Evolutionary conservation across 2,888 invertebrate genomes (phyloP).

Genomic region (Ochlodes sylvanus): DNA sequence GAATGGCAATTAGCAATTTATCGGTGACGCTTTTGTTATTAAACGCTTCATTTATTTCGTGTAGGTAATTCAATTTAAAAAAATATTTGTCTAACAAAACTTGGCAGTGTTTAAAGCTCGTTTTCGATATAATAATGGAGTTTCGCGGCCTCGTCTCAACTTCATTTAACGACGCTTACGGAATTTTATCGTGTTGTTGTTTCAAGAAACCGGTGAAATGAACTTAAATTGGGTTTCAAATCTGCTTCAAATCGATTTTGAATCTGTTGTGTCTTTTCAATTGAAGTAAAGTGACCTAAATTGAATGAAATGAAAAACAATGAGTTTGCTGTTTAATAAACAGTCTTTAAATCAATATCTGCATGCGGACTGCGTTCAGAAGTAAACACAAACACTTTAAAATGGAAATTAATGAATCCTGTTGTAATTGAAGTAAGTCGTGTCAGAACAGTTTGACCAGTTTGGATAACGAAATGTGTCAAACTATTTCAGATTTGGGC

Average conservation of each 20-base stretch:
- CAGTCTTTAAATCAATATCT: no score
- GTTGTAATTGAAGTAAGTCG: no score
- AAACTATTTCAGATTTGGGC: no score
- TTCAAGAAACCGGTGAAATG: slow-evolving; percentile 11
- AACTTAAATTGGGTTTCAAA: slow-evolving; percentile 8
- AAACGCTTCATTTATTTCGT: no score
- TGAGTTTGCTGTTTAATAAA: no score
- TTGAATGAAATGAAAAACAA: background rate
- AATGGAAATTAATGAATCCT: no score
- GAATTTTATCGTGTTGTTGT: slow-evolving; percentile 9
- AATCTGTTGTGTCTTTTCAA: slow-evolving; percentile 1
- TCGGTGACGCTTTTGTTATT: no score
- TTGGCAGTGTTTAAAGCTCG: background rate
- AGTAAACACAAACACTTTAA: no score
- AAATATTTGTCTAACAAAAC: background rate
- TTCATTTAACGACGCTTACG: slow-evolving; percentile 13
- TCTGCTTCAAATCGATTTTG: slow-evolving; percentile 1
- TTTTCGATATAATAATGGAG: slow-evolving; percentile 27
- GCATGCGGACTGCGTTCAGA: no score
- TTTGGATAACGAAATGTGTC: no score
- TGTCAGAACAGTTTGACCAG: no score
- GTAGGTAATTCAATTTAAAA: background rate
- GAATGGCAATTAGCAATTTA: no score
- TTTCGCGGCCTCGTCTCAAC: slow-evolving; percentile 13
- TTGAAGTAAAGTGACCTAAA: background rate